A percentile compares a stretch with the other conserved stretches of the same genome.
Evolutionary conservation across 92 coral and sea anemone genomes (phyloP).

Genomic region (Bergia puertoricense): DNA sequence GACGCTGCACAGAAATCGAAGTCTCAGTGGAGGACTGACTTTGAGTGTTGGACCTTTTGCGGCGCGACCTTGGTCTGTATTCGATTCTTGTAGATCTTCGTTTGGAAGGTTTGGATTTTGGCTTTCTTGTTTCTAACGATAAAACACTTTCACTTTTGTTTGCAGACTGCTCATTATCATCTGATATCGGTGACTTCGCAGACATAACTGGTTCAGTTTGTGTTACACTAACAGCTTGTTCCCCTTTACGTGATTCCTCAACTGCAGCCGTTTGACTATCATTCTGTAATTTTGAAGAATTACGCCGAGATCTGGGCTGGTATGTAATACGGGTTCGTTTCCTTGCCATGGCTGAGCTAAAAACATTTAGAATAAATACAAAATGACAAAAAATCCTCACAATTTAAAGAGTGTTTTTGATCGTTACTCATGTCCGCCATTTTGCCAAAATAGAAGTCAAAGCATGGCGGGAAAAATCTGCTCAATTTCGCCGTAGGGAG

Average conservation of each 20-base stretch:
- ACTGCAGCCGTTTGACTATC: slow-evolving; percentile 10
- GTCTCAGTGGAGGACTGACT: slow-evolving; percentile 15
- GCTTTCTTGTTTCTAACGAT: background rate
- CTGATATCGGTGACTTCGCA: background rate
- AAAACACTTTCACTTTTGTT: background rate
- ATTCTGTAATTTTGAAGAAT: slow-evolving; percentile 6
- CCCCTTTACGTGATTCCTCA: background rate
- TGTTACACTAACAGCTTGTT: background rate
- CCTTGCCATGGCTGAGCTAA: slow-evolving; percentile 31
- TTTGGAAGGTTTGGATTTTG: slow-evolving; percentile 13
- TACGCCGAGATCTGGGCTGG: slow-evolving; percentile 54
- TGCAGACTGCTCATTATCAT: background rate
- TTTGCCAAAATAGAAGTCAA: slow-evolving; percentile 16
- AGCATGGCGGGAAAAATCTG: slow-evolving; percentile 42
- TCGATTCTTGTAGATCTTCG: slow-evolving; percentile 20
- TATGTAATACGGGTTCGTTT: slow-evolving; percentile 45
- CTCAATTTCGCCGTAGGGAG: background rate
- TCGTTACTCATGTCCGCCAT: slow-evolving; percentile 20
- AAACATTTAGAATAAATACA: too few relatives aligned
- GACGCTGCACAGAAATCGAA: slow-evolving; percentile 3
- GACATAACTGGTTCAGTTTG: background rate
- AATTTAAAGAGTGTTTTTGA: background rate
- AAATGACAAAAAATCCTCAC: background rate
- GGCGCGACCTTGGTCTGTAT: slow-evolving; percentile 7
- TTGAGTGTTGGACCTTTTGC: background rate